These are phyloP conservation scores for Knipowitschia caucasica DNA, from an alignment of 2,797 vertebrate genomes.

Conservation along the genomic window DNA sequence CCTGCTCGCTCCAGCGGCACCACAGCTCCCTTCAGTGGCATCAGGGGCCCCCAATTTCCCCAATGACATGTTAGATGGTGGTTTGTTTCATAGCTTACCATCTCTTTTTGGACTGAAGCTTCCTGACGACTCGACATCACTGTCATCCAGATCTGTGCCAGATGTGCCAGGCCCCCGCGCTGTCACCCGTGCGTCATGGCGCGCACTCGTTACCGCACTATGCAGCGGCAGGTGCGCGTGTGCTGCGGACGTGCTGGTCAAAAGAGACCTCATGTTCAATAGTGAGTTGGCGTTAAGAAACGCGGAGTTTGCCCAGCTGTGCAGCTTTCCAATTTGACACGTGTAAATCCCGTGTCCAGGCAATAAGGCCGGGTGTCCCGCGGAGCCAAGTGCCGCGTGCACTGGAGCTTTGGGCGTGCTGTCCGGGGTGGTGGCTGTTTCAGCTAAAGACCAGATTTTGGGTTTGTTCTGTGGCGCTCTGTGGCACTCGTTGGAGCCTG, in stretches of 20 bases:
- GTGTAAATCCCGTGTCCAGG: slow-evolving; percentile 97
- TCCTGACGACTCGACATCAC: slow-evolving; percentile 84
- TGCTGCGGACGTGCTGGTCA: slow-evolving; percentile 85
- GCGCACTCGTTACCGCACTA: slow-evolving; percentile 69
- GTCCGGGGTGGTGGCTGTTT: slow-evolving; percentile 94
- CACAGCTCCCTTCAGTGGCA: no score
- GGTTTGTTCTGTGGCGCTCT: slow-evolving; percentile 88
- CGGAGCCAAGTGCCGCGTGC: slow-evolving; percentile 77
- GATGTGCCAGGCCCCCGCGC: slow-evolving; percentile 69
- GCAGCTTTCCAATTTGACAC: slow-evolving; percentile 95
- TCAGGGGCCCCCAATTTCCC: no score
- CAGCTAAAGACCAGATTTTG: slow-evolving; percentile 98
- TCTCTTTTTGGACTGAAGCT: slow-evolving; percentile 88
- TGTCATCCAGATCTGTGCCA: slow-evolving; percentile 79
- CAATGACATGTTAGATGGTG: no score
- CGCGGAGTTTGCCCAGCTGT: slow-evolving; percentile 96
- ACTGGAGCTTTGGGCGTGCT: slow-evolving; percentile 81
- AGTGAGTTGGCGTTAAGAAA: slow-evolving; percentile 93
- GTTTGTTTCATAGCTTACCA: slow-evolving; percentile 72
- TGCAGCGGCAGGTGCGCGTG: slow-evolving; percentile 81
- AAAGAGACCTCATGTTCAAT: slow-evolving; percentile 90
- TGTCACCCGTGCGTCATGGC: slow-evolving; percentile 73
- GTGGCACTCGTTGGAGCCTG: slow-evolving; percentile 79
- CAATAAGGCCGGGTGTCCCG: slow-evolving; percentile 91
- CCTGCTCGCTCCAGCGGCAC: no score